Evolutionary conservation across 2,113 vertebrate genomes (phyloP), one percentile per base, ranked within the genome.

Genomic region (Bungarus multicinctus): DNA sequence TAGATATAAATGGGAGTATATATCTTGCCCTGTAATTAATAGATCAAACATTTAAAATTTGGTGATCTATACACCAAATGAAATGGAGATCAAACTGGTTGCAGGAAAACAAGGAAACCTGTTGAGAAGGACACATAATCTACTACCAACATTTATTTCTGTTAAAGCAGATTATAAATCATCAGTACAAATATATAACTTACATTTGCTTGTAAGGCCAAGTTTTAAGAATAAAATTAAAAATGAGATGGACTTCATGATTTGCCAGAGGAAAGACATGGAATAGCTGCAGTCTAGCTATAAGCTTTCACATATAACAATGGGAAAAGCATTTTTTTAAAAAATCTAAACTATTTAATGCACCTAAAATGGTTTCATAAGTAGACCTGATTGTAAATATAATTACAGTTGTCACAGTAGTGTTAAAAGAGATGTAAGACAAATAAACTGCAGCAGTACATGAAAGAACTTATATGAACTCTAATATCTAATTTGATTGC

Each of bases 111-210:
- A 91, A 94, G 12, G 90, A 96, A 95, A 93, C 91, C 91, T 94
- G 95, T 89, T 69, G 55, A 94, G 92, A 89, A 94, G 92, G 93
- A 91, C 89, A 93, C 94, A 50, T 86, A 91, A 97, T 98, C 98
- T 98, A 98, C 98, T 97, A 98, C 95, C 97, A 98, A 98, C 97
- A 97, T 98, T 98, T 98, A 98, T 98, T 98, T 98, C 96, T 98
- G 97, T 98, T 98, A 98, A 98, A 98, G 98, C 98, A 97, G 98
- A 98, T 98, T 98, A 98, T 98, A 98, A 98, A 98, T 98, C 97
- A 98, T 98, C 97, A 98, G 98, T 98, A 98, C 98, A 98, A 98
- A 98, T 98, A 98, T 98, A 97, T 97, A 98, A 98, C 97, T 98
- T 98, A 98, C 97, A 98, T 98, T 97, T 98, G 98, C 98, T 98